Percentiles rank a stretch among this genome's conserved stretches.
Evolutionary conservation across 2,113 vertebrate species (phyloP).

Genomic region (Theristicus caerulescens): DNA sequence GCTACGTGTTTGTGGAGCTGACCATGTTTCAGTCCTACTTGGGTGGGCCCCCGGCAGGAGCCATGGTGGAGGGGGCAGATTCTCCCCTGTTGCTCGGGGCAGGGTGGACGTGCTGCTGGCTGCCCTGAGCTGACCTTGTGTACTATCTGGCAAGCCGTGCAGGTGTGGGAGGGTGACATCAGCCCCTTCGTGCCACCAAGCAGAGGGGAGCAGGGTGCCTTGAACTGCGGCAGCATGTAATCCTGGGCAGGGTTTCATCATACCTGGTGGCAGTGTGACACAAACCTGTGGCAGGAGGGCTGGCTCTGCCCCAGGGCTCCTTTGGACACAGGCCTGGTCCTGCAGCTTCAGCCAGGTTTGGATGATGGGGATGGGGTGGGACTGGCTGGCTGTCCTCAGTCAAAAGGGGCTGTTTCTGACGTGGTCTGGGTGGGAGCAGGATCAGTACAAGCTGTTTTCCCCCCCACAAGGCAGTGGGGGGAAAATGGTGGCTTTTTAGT

Average conservation of each 20-base stretch:
- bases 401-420: background rate
- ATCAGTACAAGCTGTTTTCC: background rate
- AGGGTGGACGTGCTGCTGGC: background rate
- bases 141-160: background rate
- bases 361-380: background rate
- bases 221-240: background rate
- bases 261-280: background rate
- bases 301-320: background rate
- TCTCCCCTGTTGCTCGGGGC: background rate
- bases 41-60: rapidly evolving
- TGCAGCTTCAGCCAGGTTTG: background rate
- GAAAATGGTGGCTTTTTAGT: background rate
- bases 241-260: background rate
- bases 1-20: background rate
- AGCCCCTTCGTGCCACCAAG: background rate
- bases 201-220: background rate
- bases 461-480: too few species aligned
- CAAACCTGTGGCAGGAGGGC: background rate
- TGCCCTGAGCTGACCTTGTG: background rate
- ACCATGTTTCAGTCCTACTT: rapidly evolving
- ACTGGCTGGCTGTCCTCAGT: background rate
- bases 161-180: rapidly evolving
- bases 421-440: background rate
- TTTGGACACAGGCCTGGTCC: background rate
- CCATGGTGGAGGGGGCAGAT: background rate